Evolutionary conservation across 2,888 invertebrate species (phyloP).

Genomic region (Philereme vetulata): DNA sequence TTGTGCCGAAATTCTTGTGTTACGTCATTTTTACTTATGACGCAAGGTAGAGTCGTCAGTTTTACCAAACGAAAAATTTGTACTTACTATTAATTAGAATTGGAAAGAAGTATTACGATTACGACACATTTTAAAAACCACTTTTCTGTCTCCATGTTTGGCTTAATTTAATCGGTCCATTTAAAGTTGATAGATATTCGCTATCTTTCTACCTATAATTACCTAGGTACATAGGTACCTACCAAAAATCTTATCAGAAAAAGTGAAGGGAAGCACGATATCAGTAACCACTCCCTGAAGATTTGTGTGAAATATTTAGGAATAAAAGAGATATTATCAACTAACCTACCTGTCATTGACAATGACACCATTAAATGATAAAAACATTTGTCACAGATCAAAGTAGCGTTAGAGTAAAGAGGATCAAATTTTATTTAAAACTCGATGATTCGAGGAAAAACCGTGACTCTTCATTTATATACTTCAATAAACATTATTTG

Average conservation of each 20-base stretch:
- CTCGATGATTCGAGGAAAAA: conserved; percentile 31
- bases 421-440: conserved; percentile 39
- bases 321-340: neutral
- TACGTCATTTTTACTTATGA: no score
- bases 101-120: no score
- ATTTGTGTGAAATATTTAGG: conserved; percentile 9
- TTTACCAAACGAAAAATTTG: no score
- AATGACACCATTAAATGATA: neutral
- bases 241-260: conserved; percentile 6
- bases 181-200: no score
- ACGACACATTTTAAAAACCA: no score
- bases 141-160: no score
- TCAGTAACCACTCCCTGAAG: conserved; percentile 24
- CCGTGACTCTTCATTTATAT: conserved; percentile 35
- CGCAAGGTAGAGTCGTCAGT: no score
- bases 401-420: conserved; percentile 1
- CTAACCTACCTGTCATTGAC: neutral
- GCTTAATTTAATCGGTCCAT: no score
- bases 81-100: no score
- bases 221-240: no score
- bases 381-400: neutral
- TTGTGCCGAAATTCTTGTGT: no score
- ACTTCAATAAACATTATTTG: conserved; percentile 2
- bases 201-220: no score
- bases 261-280: neutral